Evolutionary conservation across 2,113 vertebrate genomes (phyloP).

Genomic region (Ctenomys sociabilis): DNA sequence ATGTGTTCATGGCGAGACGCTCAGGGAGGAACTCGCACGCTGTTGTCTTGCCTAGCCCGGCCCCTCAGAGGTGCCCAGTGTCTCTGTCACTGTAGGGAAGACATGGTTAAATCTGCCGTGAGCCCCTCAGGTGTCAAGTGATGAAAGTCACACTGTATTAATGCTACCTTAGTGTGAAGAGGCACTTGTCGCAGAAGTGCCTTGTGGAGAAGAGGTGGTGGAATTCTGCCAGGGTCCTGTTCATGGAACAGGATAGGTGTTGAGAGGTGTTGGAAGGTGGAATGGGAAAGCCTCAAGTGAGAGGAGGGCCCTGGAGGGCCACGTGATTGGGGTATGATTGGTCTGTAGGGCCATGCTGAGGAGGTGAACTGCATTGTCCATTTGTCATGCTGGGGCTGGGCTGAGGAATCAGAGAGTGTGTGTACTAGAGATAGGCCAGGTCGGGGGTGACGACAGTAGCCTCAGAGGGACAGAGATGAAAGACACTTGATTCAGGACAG

Average conservation of each 20-base stretch:
- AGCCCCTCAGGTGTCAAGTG: background rate
- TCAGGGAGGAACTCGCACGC: too few relatives aligned
- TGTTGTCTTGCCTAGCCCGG: background rate
- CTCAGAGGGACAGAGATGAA: background rate
- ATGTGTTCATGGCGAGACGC: background rate
- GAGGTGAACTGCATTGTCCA: background rate
- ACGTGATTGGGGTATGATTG: background rate
- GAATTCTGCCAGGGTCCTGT: background rate
- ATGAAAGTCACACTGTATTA: background rate
- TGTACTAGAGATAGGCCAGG: background rate
- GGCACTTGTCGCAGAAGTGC: background rate
- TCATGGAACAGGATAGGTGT: background rate
- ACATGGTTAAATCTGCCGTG: background rate
- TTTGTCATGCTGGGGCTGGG: background rate
- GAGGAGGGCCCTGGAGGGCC: background rate
- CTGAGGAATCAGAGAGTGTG: background rate
- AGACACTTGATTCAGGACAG: background rate
- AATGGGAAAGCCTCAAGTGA: background rate
- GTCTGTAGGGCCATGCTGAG: background rate
- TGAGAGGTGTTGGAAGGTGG: fast-evolving
- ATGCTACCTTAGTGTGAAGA: background rate
- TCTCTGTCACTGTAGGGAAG: background rate
- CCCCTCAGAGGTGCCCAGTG: background rate
- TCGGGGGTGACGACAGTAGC: background rate
- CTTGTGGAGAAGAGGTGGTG: background rate